phyloP scores from a whole-genome alignment of 2,888 invertebrate genomes.

The Drosophila nr. perissopoda region DNA sequence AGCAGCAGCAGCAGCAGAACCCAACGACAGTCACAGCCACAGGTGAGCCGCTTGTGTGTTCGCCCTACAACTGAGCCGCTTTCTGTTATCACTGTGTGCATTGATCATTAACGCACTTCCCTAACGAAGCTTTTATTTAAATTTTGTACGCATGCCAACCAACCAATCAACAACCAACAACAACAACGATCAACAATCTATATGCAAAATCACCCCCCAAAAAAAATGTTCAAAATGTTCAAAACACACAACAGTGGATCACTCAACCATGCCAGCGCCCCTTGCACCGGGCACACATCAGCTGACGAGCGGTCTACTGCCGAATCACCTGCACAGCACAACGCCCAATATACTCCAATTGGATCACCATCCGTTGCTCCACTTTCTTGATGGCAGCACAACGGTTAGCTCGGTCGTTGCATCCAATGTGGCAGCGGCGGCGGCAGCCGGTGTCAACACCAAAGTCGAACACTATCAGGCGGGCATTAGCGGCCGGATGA shows the following conservation, averaged over 20 bases:
- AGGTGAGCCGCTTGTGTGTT: conserved; percentile 82
- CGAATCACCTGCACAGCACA: conserved; percentile 73
- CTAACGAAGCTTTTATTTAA: conserved; percentile 84
- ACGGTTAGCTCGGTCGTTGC: conserved; percentile 82
- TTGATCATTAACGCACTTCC: conserved; percentile 81
- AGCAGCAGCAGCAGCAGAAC: conserved; percentile 54
- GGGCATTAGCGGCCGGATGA: conserved; percentile 65
- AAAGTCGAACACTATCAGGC: conserved; percentile 68
- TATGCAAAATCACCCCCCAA: conserved; percentile 30
- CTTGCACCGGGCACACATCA: conserved; percentile 67
- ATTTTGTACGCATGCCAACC: conserved; percentile 82
- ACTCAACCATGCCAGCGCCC: conserved; percentile 69
- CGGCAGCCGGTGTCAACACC: conserved; percentile 52
- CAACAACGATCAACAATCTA: conserved; percentile 43
- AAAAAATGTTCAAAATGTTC: conserved; percentile 32
- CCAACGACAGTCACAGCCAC: conserved; percentile 67
- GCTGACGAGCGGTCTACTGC: conserved; percentile 64
- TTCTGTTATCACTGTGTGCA: conserved; percentile 81
- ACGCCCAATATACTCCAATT: conserved; percentile 76
- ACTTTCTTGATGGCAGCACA: conserved; percentile 82
- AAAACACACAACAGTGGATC: conserved; percentile 60
- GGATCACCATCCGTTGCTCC: conserved; percentile 82
- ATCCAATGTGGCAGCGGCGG: conserved; percentile 65
- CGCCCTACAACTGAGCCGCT: conserved; percentile 83
- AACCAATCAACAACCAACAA: conserved; percentile 45